Conservation (phyloP, 2,888 invertebrate genomes). For the Unio delphinus region DNA sequence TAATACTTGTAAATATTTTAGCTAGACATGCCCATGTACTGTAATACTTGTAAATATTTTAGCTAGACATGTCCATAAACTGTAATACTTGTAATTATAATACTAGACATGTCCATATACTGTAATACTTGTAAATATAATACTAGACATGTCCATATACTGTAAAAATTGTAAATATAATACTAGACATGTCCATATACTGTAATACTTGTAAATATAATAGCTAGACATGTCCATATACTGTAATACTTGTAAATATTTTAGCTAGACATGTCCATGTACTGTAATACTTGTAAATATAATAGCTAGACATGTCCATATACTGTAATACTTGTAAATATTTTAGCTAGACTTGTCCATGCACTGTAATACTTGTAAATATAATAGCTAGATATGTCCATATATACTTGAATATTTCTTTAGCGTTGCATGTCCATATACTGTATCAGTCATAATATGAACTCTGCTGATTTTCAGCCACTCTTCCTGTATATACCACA, state of each 20-base stretch:
- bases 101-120: neutral
- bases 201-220: neutral
- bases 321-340: no score
- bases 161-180: neutral
- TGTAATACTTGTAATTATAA: no score
- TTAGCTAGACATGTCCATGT: neutral
- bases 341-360: no score
- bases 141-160: no score
- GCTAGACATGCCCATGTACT: no score
- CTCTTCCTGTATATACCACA: constrained; percentile 91
- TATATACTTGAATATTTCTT: neutral
- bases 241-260: neutral
- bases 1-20: no score
- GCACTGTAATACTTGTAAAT: no score
- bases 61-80: no score
- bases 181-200: neutral
- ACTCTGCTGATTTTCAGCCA: constrained; percentile 73
- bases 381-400: no score
- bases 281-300: neutral
- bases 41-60: no score
- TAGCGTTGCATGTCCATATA: neutral
- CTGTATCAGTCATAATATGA: neutral
- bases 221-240: neutral
- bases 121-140: neutral
- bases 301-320: no score